These are phyloP conservation scores for Eremobia ochroleuca DNA, from an alignment of 2,888 invertebrate species.

Conservation along the genomic window DNA sequence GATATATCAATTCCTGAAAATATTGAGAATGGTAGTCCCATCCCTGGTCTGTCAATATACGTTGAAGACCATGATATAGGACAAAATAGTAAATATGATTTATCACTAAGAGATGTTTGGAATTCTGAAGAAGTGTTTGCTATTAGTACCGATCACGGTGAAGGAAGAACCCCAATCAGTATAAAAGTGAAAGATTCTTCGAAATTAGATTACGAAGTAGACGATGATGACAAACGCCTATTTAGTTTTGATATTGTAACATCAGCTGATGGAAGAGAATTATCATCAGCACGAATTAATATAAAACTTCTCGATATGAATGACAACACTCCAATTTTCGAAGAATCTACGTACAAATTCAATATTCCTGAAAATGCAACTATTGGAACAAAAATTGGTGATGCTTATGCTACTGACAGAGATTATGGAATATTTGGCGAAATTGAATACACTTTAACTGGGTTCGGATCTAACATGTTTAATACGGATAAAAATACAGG, in stretches of 20 bases:
- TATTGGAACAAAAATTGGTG: slow-evolving; percentile 92
- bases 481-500: slow-evolving; percentile 93
- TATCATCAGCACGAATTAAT: slow-evolving; percentile 91
- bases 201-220: slow-evolving; percentile 93
- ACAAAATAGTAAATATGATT: slow-evolving; percentile 93
- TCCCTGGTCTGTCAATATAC: slow-evolving; percentile 94
- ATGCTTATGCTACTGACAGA: slow-evolving; percentile 93
- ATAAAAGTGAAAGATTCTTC: slow-evolving; percentile 93
- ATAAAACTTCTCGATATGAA: slow-evolving; percentile 94
- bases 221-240: slow-evolving; percentile 90
- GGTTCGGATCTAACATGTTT: slow-evolving; percentile 95
- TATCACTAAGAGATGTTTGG: slow-evolving; percentile 91
- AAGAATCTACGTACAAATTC: slow-evolving; percentile 92
- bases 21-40: slow-evolving; percentile 92
- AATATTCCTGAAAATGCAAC: slow-evolving; percentile 93
- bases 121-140: slow-evolving; percentile 92
- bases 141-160: slow-evolving; percentile 92
- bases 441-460: slow-evolving; percentile 94
- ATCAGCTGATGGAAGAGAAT: slow-evolving; percentile 89
- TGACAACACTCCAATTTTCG: slow-evolving; percentile 94
- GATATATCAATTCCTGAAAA: slow-evolving; percentile 95
- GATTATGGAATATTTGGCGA: slow-evolving; percentile 94
- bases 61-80: slow-evolving; percentile 94
- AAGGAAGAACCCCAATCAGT: slow-evolving; percentile 94
- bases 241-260: slow-evolving; percentile 93